Evolutionary conservation across 2,113 vertebrate genomes (phyloP).

Genomic region (Pachypanchax playfairii): DNA sequence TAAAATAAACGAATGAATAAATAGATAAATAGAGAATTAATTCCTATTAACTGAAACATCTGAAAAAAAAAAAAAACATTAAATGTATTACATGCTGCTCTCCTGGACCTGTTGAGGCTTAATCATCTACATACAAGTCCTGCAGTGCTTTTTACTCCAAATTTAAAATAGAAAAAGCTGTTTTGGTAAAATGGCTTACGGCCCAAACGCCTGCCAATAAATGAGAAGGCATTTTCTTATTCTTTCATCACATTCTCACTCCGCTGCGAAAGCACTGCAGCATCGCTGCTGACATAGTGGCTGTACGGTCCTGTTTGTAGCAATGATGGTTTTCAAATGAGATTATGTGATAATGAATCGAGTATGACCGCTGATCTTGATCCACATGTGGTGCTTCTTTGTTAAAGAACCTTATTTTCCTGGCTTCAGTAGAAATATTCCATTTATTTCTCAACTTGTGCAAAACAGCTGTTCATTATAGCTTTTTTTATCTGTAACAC

Average conservation of each 20-base stretch:
- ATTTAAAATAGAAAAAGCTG: slow-evolving; percentile 44
- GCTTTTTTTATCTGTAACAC: too few species aligned
- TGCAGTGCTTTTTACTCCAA: slow-evolving; percentile 27
- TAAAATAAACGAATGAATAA: slow-evolving; percentile 9
- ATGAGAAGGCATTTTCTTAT: slow-evolving; percentile 54
- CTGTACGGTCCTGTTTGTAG: slow-evolving; percentile 37
- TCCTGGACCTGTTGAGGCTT: slow-evolving; percentile 28
- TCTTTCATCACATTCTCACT: slow-evolving; percentile 58
- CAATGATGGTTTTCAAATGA: slow-evolving; percentile 54
- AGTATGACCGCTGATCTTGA: too few species aligned
- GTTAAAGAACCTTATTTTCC: too few species aligned
- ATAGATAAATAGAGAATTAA: slow-evolving; percentile 48
- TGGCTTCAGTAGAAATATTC: too few species aligned
- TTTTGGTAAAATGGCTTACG: slow-evolving; percentile 53
- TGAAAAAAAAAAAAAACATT: slow-evolving; percentile 45
- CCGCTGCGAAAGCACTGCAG: slow-evolving; percentile 21
- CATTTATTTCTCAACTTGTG: too few species aligned
- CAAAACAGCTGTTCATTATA: too few species aligned
- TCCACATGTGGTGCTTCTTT: too few species aligned
- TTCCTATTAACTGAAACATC: slow-evolving; percentile 31
- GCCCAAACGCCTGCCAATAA: slow-evolving; percentile 51
- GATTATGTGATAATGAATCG: slow-evolving; percentile 48
- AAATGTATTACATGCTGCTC: slow-evolving; percentile 29
- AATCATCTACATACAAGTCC: slow-evolving; percentile 48
- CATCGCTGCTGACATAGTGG: slow-evolving; percentile 49